A percentile compares a stretch with the other conserved stretches of the same genome.
Conservation (phyloP, 2,113 vertebrate species). For the Pyrgilauda ruficollis region DNA sequence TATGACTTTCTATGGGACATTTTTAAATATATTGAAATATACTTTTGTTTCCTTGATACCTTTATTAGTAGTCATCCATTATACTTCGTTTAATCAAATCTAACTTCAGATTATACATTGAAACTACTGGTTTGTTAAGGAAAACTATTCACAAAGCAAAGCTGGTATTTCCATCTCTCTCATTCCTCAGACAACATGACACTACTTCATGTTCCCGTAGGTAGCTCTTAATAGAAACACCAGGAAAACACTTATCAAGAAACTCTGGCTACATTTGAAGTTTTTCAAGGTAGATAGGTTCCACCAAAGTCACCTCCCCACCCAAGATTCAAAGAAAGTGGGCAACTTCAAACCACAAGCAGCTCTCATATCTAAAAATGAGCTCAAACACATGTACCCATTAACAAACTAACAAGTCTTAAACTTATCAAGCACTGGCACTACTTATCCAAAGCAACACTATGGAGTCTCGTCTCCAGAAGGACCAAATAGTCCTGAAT, state of each 20-base stretch:
- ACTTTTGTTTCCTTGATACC: background rate
- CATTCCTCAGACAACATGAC: background rate
- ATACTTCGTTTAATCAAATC: background rate
- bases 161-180: background rate
- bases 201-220: background rate
- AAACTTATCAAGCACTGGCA: background rate
- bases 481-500: background rate
- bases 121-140: background rate
- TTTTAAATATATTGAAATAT: background rate
- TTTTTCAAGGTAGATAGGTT: background rate
- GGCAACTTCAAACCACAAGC: background rate
- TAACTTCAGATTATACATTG: background rate
- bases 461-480: rapidly evolving
- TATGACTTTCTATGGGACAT: background rate
- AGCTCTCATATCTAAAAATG: background rate
- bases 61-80: background rate
- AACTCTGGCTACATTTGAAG: background rate
- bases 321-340: background rate
- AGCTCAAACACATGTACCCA: background rate
- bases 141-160: background rate
- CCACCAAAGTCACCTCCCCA: background rate
- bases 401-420: background rate
- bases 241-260: background rate
- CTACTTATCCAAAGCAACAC: background rate
- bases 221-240: background rate